Evolutionary conservation across 2,797 vertebrate genomes (phyloP).

Genomic region (Danio aesculapii): DNA sequence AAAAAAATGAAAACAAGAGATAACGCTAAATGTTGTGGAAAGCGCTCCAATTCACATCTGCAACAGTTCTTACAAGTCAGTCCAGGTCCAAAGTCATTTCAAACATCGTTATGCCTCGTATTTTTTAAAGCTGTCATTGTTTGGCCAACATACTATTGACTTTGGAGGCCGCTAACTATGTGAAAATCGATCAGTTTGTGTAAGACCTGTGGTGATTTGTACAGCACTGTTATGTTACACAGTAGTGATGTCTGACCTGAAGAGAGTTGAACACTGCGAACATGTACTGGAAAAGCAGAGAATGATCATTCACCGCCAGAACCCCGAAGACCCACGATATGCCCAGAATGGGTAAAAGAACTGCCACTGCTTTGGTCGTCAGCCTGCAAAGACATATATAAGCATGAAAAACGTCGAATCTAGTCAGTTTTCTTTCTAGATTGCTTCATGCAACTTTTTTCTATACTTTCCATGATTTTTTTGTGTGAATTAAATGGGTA

Average conservation of each 20-base stretch:
- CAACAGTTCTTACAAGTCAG: slow-evolving; percentile 19
- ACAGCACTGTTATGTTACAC: slow-evolving; percentile 30
- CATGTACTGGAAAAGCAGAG: slow-evolving; percentile 91
- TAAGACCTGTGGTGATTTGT: not conserved
- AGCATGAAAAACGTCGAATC: not conserved
- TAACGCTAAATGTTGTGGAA: not conserved
- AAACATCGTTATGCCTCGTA: slow-evolving; percentile 36
- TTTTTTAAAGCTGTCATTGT: slow-evolving; percentile 21
- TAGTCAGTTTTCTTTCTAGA: no score
- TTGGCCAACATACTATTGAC: slow-evolving; percentile 29
- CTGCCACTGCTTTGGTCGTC: slow-evolving; percentile 93
- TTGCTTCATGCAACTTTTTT: no score
- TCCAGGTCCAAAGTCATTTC: slow-evolving; percentile 31
- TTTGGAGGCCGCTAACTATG: slow-evolving; percentile 27
- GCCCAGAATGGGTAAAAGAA: slow-evolving; percentile 93
- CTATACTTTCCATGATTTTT: no score
- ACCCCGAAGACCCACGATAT: slow-evolving; percentile 97
- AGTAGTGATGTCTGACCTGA: slow-evolving; percentile 79
- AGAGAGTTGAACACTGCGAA: slow-evolving; percentile 95
- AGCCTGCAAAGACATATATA: slow-evolving; percentile 75
- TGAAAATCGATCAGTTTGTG: slow-evolving; percentile 10
- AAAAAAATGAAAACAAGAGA: slow-evolving; percentile 43
- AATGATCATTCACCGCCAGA: slow-evolving; percentile 87
- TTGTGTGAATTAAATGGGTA: no score
- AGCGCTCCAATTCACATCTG: slow-evolving; percentile 8